phyloP scores from a whole-genome alignment of 2,113 vertebrate genomes.

The Carollia perspicillata region DNA sequence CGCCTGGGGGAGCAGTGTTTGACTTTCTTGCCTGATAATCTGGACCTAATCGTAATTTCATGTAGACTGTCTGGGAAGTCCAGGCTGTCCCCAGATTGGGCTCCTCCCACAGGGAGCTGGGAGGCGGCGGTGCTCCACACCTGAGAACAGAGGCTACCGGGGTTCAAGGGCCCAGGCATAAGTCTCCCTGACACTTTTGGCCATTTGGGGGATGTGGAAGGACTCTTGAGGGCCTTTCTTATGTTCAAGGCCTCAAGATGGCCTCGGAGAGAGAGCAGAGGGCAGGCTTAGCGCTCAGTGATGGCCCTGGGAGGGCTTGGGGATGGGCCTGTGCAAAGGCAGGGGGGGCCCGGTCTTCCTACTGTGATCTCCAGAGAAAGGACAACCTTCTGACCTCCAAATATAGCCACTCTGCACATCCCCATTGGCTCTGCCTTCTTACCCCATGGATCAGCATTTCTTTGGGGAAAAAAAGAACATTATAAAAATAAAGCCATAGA shows the following conservation, averaged over 20 bases:
- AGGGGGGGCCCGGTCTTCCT: not conserved
- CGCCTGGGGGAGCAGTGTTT: not conserved
- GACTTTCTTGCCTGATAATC: not conserved
- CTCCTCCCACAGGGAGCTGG: not conserved
- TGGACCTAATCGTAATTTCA: not conserved
- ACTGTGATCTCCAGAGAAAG: not conserved
- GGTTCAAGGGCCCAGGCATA: not conserved
- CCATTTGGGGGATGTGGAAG: not conserved
- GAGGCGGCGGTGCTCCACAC: fast-evolving
- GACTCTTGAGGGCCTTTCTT: not conserved
- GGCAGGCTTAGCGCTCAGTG: not conserved
- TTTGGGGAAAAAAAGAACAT: not conserved
- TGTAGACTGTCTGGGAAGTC: not conserved
- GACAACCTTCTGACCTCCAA: too few species aligned
- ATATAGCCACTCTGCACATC: too few species aligned
- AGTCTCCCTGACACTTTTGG: not conserved
- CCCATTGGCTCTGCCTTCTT: not conserved
- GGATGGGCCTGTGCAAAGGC: not conserved
- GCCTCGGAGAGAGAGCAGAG: not conserved
- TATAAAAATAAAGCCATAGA: not conserved
- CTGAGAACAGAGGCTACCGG: not conserved
- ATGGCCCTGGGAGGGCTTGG: not conserved
- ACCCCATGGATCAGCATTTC: not conserved
- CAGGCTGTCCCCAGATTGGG: not conserved
- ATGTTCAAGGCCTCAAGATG: not conserved